Base-by-base conservation (phyloP, 2,888 invertebrate species). In the Lithophane socia region DNA sequence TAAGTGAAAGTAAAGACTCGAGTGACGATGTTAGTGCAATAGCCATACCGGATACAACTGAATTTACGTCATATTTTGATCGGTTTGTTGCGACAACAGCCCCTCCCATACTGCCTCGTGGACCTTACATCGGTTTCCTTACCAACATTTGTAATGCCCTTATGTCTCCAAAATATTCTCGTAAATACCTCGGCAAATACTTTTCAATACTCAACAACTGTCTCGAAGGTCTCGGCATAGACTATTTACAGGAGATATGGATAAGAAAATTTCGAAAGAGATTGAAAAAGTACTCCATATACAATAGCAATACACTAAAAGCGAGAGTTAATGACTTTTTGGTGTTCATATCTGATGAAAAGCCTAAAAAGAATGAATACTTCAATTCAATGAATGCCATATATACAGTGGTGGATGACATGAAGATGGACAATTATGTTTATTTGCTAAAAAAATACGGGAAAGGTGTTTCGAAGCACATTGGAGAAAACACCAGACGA, bases 341-440 rank as follows among this genome's bases (percentile, higher is more conserved):
- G 21, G 66, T 84, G 8, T 80, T 91, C 3, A 79, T 94, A 75
- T 83, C 87, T 9, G 89, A 88, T 42, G 90, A 89, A 16, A 91
- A 90, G 58, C 91, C 91, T 4, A 87, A 74, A 63, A 88, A 89
- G 65, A 89, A 90, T 21, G 88, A 90, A 0, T 94, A 93, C 77
- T 92, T 95, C 81, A 61, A 73, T 24, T 86, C 89, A 1, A 91
- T 94, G 80, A 94, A 96, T 78, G 77, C 88, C 7, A 90, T 95
- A 56, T 95, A 90, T 80, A 86, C 77, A 13, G 54, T 82, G 3
- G 68, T 77, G 7, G 87, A 92, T 49, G 91, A 92, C 52, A 80
- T 84, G 37, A 91, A 90, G 87, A 89, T 95, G 87, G 94, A 94
- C 60, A 89, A 92, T 73, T 96, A 95, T 79, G 87, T 95, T 79